Percentiles rank a stretch among this genome's conserved stretches.
Conservation (phyloP, 2,797 vertebrate species). For the Chelonia mydas region DNA sequence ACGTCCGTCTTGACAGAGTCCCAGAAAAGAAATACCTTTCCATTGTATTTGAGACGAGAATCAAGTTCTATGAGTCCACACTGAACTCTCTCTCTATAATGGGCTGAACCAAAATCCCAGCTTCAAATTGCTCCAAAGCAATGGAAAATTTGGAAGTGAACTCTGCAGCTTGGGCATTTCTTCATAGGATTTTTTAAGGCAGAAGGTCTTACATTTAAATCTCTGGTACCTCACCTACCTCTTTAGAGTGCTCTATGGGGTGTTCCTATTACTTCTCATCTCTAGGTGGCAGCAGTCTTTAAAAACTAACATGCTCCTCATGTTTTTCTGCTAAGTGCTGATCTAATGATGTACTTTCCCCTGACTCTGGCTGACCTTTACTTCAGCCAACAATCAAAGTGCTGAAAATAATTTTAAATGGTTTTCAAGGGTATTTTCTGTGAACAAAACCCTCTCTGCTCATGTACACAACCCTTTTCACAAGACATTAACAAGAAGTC, state of each 20-base stretch:
- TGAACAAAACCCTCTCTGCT: neutral
- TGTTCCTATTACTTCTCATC: conserved; percentile 56
- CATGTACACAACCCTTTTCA: accelerated
- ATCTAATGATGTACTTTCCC: neutral
- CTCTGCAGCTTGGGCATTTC: neutral
- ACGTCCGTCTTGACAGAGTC: neutral
- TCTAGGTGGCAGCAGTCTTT: conserved; percentile 75
- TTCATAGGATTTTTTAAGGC: accelerated
- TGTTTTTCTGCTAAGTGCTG: neutral
- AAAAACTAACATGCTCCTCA: conserved; percentile 8
- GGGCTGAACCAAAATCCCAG: neutral
- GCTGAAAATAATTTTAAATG: neutral
- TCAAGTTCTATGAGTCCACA: accelerated
- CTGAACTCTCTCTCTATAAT: neutral
- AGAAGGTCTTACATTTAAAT: accelerated
- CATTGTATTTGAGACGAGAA: neutral
- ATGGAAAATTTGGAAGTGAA: accelerated
- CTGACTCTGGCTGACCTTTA: neutral
- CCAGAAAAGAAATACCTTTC: neutral
- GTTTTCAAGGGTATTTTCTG: neutral
- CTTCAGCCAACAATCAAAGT: neutral
- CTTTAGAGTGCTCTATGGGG: neutral
- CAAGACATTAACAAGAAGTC: neutral
- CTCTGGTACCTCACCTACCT: neutral
- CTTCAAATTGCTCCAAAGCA: neutral